Conservation (phyloP, 2,888 invertebrate genomes). For the Philonicus albiceps region DNA sequence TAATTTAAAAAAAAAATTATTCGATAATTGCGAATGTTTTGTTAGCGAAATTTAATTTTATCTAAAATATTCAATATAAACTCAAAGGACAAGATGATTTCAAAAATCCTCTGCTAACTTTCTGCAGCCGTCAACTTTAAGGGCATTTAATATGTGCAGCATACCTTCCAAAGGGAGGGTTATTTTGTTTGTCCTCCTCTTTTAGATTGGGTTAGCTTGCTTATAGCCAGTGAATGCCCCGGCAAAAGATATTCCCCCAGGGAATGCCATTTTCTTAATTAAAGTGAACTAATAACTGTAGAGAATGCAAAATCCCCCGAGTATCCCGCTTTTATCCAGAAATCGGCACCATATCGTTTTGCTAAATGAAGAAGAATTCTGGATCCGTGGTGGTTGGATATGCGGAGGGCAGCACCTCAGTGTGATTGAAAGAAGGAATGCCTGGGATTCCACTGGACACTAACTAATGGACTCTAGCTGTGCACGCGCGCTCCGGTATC, state of each 20-base stretch:
- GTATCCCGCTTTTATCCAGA: not conserved
- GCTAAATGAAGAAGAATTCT: not conserved
- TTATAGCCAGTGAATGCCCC: not conserved
- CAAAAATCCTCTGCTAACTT: not conserved
- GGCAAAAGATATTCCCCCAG: not conserved
- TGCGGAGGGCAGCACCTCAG: not conserved
- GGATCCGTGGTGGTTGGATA: not conserved
- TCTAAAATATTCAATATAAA: not conserved
- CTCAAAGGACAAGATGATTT: not conserved
- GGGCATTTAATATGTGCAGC: not conserved
- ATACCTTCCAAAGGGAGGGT: not conserved
- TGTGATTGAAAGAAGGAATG: not conserved
- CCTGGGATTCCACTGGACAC: constrained; percentile 6
- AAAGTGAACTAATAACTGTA: constrained; percentile 17
- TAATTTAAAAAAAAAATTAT: no score
- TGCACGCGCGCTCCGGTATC: not conserved
- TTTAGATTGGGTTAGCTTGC: not conserved
- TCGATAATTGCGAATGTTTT: no score
- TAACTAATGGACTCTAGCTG: constrained; percentile 12
- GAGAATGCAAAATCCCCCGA: not conserved
- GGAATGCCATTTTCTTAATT: constrained; percentile 17
- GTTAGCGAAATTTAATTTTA: no score
- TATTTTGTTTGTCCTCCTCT: not conserved
- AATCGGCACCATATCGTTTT: not conserved
- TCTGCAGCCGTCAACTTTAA: not conserved